phyloP scores from a whole-genome alignment of 1,140 invertebrate species.

The Pteromalus puparum region DNA sequence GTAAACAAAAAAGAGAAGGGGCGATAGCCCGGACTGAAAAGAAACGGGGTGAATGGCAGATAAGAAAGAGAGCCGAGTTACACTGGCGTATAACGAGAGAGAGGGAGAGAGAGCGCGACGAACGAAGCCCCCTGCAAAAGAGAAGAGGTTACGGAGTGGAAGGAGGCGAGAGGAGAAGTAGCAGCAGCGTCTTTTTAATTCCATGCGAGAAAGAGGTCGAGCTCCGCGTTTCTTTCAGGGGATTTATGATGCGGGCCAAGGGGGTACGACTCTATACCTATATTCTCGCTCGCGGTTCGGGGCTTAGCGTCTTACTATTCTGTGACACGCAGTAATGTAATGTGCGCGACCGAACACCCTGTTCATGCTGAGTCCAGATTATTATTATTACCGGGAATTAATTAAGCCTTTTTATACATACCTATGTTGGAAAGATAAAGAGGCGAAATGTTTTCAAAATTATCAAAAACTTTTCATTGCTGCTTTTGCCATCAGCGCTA shows the following conservation, averaged over 20 bases:
- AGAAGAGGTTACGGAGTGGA: constrained; percentile 24
- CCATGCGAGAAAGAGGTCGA: constrained; percentile 32
- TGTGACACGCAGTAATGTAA: not conserved
- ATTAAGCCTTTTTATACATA: not conserved
- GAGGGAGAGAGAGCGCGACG: not conserved
- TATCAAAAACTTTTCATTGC: no score
- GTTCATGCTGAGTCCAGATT: not conserved
- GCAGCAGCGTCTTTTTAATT: constrained; percentile 35
- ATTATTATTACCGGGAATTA: not conserved
- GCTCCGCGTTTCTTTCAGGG: constrained; percentile 6
- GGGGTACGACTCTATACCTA: not conserved
- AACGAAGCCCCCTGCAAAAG: not conserved
- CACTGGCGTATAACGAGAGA: not conserved
- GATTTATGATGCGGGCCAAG: not conserved
- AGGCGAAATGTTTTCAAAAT: not conserved
- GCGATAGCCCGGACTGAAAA: constrained; percentile 22
- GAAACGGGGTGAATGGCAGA: constrained; percentile 39
- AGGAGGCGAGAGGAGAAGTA: not conserved
- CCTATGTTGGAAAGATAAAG: not conserved
- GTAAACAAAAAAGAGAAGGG: constrained; percentile 18
- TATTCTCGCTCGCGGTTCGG: not conserved
- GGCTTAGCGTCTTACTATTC: not conserved
- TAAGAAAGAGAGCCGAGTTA: constrained; percentile 26
- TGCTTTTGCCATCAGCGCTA: no score
- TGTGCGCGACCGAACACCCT: not conserved